A percentile compares a stretch with the other conserved stretches of the same genome.
These are phyloP conservation scores for Drosophila subpulchrella DNA, from an alignment of 1,140 invertebrate genomes.

Conservation along the genomic window DNA sequence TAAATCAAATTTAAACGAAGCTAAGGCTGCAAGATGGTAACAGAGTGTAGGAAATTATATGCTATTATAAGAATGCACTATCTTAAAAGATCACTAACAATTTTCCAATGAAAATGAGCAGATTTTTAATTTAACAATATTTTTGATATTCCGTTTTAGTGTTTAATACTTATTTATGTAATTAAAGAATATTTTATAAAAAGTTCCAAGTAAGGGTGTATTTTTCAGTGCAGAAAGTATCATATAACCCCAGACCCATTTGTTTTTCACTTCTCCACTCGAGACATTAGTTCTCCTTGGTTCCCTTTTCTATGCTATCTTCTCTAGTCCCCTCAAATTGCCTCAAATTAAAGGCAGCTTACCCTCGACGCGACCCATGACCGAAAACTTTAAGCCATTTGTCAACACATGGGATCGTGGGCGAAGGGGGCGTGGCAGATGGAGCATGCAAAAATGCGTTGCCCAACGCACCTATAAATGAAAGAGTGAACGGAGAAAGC, in stretches of 20 bases:
- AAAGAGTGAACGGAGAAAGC: constrained; percentile 14
- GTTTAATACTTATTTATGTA: not conserved
- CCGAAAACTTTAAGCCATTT: constrained; percentile 69
- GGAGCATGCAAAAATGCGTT: constrained; percentile 64
- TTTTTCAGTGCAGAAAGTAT: not conserved
- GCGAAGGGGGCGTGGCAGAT: constrained; percentile 2
- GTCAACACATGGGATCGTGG: constrained; percentile 47
- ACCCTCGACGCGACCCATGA: constrained; percentile 24
- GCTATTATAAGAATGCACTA: not conserved
- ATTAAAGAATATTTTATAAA: not conserved
- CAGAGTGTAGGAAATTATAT: no score
- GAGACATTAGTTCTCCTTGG: constrained; percentile 9
- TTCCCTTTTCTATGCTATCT: not conserved
- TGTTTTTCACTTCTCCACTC: constrained; percentile 12
- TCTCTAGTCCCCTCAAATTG: constrained; percentile 23
- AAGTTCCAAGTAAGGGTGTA: not conserved
- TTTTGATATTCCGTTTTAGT: not conserved
- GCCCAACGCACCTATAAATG: constrained; percentile 34
- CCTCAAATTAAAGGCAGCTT: constrained; percentile 50
- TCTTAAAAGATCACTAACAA: no score
- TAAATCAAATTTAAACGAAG: not conserved
- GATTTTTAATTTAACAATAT: no score
- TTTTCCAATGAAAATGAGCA: no score
- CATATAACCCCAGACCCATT: not conserved
- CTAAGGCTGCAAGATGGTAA: no score